Evolutionary conservation across 1,140 invertebrate species (phyloP).

Genomic region (Calliphora vicina): DNA sequence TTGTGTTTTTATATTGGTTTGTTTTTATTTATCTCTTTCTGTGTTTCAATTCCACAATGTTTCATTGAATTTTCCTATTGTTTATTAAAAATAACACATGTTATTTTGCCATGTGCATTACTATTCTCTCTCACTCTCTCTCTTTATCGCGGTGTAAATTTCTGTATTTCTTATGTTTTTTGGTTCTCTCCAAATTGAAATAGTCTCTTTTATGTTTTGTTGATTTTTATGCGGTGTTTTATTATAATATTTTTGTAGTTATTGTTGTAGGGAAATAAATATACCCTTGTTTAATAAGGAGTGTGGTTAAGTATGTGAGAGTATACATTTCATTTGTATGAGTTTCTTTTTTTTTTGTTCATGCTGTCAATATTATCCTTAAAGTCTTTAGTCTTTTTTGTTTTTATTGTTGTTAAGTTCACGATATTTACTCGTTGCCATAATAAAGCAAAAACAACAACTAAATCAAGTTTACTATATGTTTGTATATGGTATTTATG

Average conservation of each 20-base stretch:
- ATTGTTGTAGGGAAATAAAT: neutral
- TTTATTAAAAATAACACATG: neutral
- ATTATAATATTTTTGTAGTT: neutral
- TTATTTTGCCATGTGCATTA: neutral
- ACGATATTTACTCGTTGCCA: neutral
- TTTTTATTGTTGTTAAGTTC: neutral
- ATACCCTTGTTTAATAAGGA: neutral
- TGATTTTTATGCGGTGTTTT: slow-evolving; percentile 1
- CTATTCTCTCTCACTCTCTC: too few relatives aligned
- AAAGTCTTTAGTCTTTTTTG: neutral
- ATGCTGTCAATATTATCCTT: slow-evolving; percentile 11
- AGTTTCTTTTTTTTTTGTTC: neutral
- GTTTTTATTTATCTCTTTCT: neutral
- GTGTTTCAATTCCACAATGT: neutral
- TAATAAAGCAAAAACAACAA: neutral
- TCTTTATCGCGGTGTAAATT: neutral
- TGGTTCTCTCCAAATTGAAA: neutral
- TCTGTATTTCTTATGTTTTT: neutral
- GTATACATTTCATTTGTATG: neutral
- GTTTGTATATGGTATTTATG: neutral
- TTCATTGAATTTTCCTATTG: neutral
- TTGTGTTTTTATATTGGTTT: neutral
- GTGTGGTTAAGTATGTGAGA: neutral
- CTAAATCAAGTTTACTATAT: neutral
- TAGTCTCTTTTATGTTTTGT: neutral